Evolutionary conservation across 2,113 vertebrate species (phyloP), one percentile per base, ranked within the genome.

Genomic region (Entelurus aequoreus): DNA sequence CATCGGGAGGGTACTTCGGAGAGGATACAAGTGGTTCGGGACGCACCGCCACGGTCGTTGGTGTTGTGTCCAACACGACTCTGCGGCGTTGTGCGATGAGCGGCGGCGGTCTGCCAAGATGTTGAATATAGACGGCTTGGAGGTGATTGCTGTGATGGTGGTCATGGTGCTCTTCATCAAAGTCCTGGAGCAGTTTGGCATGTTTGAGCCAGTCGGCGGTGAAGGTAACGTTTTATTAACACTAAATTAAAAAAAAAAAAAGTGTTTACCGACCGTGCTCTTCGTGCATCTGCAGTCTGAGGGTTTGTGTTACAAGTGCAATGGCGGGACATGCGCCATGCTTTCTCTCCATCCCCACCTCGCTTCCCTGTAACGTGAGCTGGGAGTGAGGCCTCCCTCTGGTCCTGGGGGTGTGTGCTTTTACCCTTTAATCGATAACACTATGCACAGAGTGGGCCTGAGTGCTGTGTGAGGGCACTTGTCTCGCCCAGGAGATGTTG

Each of bases 161-260:
- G 91, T 98, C 86, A 97, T 97, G 93, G 94, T 92, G 68, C 93
- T 98, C 65, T 98, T 98, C 92, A 93, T 98, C 82, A 98, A 98
- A 89, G 93, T 94, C 72, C 90, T 98, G 93, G 95, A 98, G 89
- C 94, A 97, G 86, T 98, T 98, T 91, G 95, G 95, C 85, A 93
- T 98, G 89, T 94, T 98, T 84, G 94, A 98, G 89, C 92, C 93
- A 6, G 92, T 94, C 82, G 92, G 95, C 89, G 93, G 94, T 90
- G 96, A 97, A 98, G 95, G 93, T 89, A 90, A 88, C 5, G n/a
- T 42, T 66, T 61, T 55, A 1, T 72, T 36, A 35, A 11, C 13
- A 47, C 13, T 5, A 2, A 48, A 28, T 28, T 11, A 59, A 28
- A 57, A 69, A 56, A 46, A 16, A 15, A 8, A 21, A 35, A 21